Conservation (phyloP, 2,113 vertebrate species). For the Lontra canadensis region DNA sequence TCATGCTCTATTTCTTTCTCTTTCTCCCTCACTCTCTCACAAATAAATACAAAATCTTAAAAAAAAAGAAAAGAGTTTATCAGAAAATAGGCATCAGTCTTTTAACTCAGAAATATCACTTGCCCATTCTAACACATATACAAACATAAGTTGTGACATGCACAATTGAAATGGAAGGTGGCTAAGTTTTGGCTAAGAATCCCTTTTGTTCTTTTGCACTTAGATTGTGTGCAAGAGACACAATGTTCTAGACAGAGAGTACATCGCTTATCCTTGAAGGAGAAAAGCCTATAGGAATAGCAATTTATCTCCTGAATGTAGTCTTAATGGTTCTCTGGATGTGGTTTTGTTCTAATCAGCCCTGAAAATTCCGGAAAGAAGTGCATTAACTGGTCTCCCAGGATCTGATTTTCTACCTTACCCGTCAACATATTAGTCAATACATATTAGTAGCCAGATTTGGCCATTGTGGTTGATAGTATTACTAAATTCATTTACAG, state of each 20-base stretch:
- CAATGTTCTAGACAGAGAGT: background rate
- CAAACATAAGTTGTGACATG: background rate
- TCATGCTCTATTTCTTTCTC: no score
- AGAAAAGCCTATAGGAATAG: background rate
- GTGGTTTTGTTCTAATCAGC: conserved; percentile 44
- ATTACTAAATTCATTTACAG: conserved; percentile 43
- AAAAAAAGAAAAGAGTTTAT: background rate
- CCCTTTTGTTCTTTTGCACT: conserved; percentile 25
- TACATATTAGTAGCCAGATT: background rate
- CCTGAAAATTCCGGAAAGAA: conserved; percentile 53
- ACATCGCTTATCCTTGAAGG: background rate
- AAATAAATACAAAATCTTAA: background rate
- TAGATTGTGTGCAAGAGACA: background rate
- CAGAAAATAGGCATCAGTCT: background rate
- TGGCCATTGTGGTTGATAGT: background rate
- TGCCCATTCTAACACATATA: background rate
- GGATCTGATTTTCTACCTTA: conserved; percentile 42
- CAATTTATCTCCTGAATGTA: conserved; percentile 28
- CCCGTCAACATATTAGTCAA: conserved; percentile 5
- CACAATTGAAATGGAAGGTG: background rate
- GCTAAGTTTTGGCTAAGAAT: background rate
- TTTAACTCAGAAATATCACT: conserved; percentile 12
- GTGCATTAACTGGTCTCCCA: background rate
- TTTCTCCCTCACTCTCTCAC: no score
- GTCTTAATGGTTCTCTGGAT: background rate